phyloP scores from a whole-genome alignment of 2,888 invertebrate genomes.

The Invenusta paracnida region DNA sequence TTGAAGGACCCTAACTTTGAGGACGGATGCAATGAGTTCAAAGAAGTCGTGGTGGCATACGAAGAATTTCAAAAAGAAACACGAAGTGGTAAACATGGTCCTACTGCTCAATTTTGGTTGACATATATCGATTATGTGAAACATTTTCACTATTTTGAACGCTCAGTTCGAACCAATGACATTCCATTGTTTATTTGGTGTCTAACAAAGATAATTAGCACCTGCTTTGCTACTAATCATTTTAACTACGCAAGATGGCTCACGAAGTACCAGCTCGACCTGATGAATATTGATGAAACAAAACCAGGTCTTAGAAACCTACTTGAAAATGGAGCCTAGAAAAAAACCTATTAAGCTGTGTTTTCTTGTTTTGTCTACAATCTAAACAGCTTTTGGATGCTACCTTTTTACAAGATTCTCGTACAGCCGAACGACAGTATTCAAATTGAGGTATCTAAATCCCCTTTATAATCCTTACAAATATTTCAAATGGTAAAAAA shows the following conservation, averaged over 20 bases:
- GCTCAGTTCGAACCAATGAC: conserved; percentile 32
- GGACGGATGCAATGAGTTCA: conserved; percentile 22
- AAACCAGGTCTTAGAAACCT: conserved; percentile 30
- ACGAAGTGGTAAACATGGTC: conserved; percentile 31
- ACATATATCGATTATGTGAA: conserved; percentile 9
- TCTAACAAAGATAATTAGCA: conserved; percentile 5
- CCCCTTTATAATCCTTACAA: no score
- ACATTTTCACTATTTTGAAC: background rate
- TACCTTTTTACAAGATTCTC: no score
- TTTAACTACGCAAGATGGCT: conserved; percentile 27
- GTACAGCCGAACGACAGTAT: no score
- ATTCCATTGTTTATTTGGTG: conserved; percentile 14
- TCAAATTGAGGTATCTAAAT: no score
- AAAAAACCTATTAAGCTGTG: no score
- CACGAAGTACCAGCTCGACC: conserved; percentile 33
- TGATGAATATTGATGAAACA: conserved; percentile 19
- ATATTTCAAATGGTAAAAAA: no score
- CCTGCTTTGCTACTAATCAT: conserved; percentile 33
- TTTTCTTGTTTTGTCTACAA: no score
- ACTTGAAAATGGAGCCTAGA: conserved; percentile 33
- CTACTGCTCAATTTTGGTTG: conserved; percentile 32
- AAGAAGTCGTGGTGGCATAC: conserved; percentile 18
- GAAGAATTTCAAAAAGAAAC: conserved; percentile 32
- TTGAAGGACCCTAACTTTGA: background rate
- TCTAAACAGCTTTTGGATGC: no score